Conservation (phyloP, 1,140 invertebrate genomes). For the Aphelinus atriplicis region DNA sequence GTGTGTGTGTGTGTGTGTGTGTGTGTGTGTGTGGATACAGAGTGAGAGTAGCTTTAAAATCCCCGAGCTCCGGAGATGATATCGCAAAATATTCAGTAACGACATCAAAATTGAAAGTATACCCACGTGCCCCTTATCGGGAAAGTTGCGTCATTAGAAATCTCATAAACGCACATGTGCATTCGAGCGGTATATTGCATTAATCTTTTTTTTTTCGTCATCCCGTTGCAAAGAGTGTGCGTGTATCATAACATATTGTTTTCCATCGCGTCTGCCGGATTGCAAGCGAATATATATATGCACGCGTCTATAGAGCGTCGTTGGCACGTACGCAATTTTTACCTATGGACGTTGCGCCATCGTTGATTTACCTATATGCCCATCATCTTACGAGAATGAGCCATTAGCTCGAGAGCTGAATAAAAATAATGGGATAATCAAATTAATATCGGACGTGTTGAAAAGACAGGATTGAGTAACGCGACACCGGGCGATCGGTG, state of each 20-base stretch:
- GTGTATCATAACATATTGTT: background rate
- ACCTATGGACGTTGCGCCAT: background rate
- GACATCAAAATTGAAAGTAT: constrained; percentile 17
- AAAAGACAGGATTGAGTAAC: constrained; percentile 1
- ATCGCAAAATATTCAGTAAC: too few relatives aligned
- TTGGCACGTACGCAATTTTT: too few relatives aligned
- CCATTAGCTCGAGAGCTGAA: background rate
- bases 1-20: too few relatives aligned
- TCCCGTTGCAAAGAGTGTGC: background rate
- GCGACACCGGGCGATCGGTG: background rate
- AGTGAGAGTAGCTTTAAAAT: too few relatives aligned
- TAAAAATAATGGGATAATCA: constrained; percentile 17
- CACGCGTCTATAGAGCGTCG: too few relatives aligned
- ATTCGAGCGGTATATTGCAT: constrained; percentile 9
- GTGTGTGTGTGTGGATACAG: too few relatives aligned
- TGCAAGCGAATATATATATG: background rate
- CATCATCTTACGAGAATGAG: background rate
- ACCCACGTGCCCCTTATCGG: constrained; percentile 2
- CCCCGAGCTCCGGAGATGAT: too few relatives aligned
- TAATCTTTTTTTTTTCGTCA: background rate
- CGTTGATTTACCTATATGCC: background rate
- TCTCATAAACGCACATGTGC: background rate
- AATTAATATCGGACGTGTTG: background rate
- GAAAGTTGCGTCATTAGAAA: constrained; percentile 24
- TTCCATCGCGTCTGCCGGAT: background rate